These are phyloP conservation scores for Thymallus thymallus DNA, from an alignment of 2,113 vertebrate species.

Conservation along the genomic window DNA sequence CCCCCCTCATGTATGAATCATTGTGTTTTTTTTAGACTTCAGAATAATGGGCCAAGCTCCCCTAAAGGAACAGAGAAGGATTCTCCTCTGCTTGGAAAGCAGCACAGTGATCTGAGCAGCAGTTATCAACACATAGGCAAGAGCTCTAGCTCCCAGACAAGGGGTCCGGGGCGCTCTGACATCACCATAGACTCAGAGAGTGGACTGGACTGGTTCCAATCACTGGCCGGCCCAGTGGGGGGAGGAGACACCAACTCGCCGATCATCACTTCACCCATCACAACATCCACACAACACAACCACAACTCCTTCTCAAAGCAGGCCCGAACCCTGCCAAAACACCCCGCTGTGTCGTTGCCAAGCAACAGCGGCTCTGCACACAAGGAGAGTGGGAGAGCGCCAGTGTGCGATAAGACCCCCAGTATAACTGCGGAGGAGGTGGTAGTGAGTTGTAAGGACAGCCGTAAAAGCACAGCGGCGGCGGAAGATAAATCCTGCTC, in stretches of 20 bases:
- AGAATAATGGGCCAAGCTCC: neutral
- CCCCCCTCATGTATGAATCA: too few relatives aligned
- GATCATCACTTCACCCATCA: neutral
- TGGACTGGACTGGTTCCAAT: conserved; percentile 75
- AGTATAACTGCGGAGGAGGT: neutral
- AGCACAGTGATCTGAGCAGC: neutral
- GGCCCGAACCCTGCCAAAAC: neutral
- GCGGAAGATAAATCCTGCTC: neutral
- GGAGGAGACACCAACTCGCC: neutral
- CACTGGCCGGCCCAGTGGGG: conserved; percentile 38
- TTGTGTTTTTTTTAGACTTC: conserved; percentile 35
- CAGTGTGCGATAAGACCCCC: neutral
- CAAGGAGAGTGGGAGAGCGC: neutral
- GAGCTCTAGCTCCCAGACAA: neutral
- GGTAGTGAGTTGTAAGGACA: neutral
- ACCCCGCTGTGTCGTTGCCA: conserved; percentile 6
- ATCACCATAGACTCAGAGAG: conserved; percentile 32
- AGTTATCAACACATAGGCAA: neutral
- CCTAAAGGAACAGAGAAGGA: neutral
- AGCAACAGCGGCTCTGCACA: conserved; percentile 11
- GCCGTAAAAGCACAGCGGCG: neutral
- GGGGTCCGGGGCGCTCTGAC: neutral
- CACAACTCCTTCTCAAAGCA: neutral
- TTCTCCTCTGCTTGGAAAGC: neutral
- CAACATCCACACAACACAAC: conserved; percentile 37